Percentiles rank a stretch among this genome's conserved stretches.
Conservation (phyloP, 2,113 vertebrate species). For the Daphoenositta chrysoptera region DNA sequence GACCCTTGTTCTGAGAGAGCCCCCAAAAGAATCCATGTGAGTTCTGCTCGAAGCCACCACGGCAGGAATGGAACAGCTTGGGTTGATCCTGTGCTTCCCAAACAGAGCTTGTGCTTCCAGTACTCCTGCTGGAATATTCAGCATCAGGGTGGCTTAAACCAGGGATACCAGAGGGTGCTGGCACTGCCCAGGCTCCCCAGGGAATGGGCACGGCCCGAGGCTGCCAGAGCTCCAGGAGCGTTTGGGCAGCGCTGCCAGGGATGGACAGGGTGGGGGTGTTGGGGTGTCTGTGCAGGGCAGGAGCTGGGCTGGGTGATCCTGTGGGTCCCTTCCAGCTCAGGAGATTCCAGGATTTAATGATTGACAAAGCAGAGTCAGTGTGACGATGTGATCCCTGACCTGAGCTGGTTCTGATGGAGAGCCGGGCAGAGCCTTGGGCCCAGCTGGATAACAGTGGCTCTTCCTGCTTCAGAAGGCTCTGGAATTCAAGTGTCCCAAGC, state of each 20-base stretch:
- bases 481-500: neutral
- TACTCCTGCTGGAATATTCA: fast-evolving
- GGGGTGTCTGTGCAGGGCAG: neutral
- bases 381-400: fast-evolving
- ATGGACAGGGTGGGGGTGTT: too few relatives aligned
- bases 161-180: neutral
- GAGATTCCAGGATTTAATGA: neutral
- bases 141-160: fast-evolving
- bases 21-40: fast-evolving
- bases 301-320: neutral
- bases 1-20: neutral
- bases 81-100: neutral
- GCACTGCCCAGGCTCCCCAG: neutral
- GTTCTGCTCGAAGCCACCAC: neutral
- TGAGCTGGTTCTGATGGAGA: neutral
- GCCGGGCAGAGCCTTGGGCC: fast-evolving
- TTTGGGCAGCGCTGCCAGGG: neutral
- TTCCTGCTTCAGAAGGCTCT: neutral
- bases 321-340: neutral
- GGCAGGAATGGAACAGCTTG: neutral
- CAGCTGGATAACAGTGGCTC: fast-evolving
- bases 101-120: neutral
- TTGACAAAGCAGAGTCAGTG: fast-evolving
- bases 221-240: neutral
- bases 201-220: neutral